Conservation (phyloP, 2,113 vertebrate genomes). For the Barbus barbus region DNA sequence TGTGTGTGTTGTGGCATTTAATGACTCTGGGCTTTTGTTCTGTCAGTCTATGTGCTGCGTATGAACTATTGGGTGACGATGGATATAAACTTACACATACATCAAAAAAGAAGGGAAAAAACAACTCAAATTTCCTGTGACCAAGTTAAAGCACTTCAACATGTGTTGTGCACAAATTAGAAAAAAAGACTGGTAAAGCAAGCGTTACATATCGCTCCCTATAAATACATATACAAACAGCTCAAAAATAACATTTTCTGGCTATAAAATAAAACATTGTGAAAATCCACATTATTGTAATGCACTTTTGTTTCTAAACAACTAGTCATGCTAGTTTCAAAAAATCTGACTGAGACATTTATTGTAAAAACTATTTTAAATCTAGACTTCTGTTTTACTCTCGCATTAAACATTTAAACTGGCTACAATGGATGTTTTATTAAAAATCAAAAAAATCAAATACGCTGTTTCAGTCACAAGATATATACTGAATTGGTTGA, state of each 20-base stretch:
- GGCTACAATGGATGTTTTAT: neutral
- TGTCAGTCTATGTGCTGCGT: constrained; percentile 20
- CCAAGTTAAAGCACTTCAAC: neutral
- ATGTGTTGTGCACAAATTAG: constrained; percentile 23
- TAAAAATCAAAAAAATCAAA: neutral
- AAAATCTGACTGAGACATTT: neutral
- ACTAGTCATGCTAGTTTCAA: neutral
- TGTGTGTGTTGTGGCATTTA: constrained; percentile 46
- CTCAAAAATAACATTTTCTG: neutral
- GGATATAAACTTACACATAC: constrained; percentile 37
- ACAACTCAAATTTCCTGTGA: constrained; percentile 3
- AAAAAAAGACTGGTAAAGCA: neutral
- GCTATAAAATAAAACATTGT: neutral
- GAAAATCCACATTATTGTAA: neutral
- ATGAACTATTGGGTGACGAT: constrained; percentile 34
- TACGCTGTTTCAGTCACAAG: neutral
- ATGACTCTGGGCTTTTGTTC: constrained; percentile 34
- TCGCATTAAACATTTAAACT: neutral
- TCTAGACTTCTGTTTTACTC: no score
- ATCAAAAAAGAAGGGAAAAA: neutral
- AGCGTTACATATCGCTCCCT: neutral
- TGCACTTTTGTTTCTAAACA: neutral
- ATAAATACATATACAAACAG: neutral
- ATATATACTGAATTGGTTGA: neutral
- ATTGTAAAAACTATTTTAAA: neutral